Base-by-base conservation (phyloP, 2,888 invertebrate genomes). In the Metalampra italica region DNA sequence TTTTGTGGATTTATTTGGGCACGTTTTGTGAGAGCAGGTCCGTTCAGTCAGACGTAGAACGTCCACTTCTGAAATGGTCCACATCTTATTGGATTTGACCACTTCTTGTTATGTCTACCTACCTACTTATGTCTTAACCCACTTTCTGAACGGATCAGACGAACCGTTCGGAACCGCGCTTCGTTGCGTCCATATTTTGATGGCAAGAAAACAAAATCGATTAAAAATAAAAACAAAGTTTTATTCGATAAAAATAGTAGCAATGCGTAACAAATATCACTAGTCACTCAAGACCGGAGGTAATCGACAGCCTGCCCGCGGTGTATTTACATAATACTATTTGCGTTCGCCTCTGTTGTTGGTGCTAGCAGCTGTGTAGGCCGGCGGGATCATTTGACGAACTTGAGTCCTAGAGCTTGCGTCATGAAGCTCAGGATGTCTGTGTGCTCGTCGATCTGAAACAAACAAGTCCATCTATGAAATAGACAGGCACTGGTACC, bases 371-470 rank as follows among this genome's bases (percentile, higher is more conserved):
- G 11, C 32, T 32, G 11, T 13, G 50, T 66, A 68, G 69, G 69
- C 68, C 57, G n/a, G 14, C 57, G n/a, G 22, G 50, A 47, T 75
- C 66, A 76, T 62, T 75, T 75, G 46, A 72, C 67, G 61, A 94
- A 95, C 60, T 92, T 78, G 46, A 97, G 88, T 12, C 91, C 92
- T 52, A 97, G 86, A 34, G 94, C 91, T 77, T 93, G 92, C 45
- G 93, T 92, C 64, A 97, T 91, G 85, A 97, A 97, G 73, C 94
- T 92, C 68, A 97, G 91, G 62, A 97, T 95, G 75, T 99, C 98
- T 0, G 96, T 95, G 68, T 94, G 92, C 82, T 98, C 98, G 59
- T 97, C 98, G 71, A 98, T 98, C 94, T 97, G 91, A 78, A 46
- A 90, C 54, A 59, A 67, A 62, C 61, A 43, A 50, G 37, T 38